Conservation (phyloP, 2,888 invertebrate species). For the Megaustenia siamemsis region DNA sequence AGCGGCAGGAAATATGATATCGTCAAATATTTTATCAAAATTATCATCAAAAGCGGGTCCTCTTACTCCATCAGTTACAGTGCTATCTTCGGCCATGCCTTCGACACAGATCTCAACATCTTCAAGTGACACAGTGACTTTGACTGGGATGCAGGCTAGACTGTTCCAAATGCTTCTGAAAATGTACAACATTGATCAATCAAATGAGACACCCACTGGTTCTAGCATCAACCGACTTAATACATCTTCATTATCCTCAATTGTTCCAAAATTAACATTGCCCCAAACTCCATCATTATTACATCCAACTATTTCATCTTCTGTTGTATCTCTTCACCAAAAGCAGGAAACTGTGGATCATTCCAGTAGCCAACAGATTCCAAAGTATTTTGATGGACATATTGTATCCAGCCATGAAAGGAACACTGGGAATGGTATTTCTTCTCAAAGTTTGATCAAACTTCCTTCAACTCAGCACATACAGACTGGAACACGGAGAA, state of each 20-base stretch:
- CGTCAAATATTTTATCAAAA: background rate
- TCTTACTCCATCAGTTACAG: background rate
- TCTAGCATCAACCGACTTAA: background rate
- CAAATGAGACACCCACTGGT: background rate
- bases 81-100: too few relatives aligned
- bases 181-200: conserved; percentile 44
- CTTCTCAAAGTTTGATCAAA: background rate
- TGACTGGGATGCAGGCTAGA: conserved; percentile 45
- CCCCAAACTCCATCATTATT: background rate
- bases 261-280: background rate
- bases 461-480: background rate
- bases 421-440: background rate
- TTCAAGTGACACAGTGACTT: conserved; percentile 25
- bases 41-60: background rate
- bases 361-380: too few relatives aligned
- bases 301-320: background rate
- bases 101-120: background rate
- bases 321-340: background rate
- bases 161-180: conserved; percentile 47
- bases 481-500: background rate
- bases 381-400: background rate
- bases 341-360: background rate
- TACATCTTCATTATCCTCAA: conserved; percentile 7
- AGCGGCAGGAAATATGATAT: background rate
- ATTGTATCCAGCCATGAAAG: background rate